Evolutionary conservation across 2,888 invertebrate species (phyloP), one percentile per base, ranked within the genome.

Genomic region (Sycophila texana): DNA sequence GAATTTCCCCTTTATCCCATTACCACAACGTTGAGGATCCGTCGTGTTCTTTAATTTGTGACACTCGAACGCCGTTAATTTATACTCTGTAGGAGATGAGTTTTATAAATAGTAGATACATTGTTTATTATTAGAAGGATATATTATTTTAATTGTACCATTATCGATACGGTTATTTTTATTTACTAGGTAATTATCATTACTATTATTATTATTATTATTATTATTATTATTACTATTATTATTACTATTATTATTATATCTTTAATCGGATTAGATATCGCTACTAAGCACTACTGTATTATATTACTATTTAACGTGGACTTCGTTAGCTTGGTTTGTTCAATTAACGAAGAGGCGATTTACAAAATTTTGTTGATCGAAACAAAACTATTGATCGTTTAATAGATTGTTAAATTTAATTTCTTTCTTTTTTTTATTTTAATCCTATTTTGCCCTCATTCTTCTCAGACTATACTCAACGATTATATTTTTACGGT

Each of bases 281-380:
- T 72, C 76, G 76, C 72, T 61, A 76, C 20, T 78, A 83, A 84
- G 83, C 83, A 83, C 83, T 39, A 84, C 82, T 86, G 86, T 86
- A 86, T 77, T 80, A 75, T 82, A 80, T 61, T 83, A 86, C 84
- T 84, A 84, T 85, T 86, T 86, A 84, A 84, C 83, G 84, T 83
- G 82, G 78, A 84, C 83, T 86, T 85, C 84, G 84, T 84, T 84
- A 84, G 83, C 83, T 86, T 85, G 85, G 84, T 86, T 86, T 86
- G 84, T 86, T 86, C 81, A 83, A 84, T 84, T 85, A 83, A 84
- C 84, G 83, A 77, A 83, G 83, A 82, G 77, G 82, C 78, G 71
- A 81, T 84, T 83, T 82, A 75, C 77, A 82, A 76, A 39, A 70
- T n/a, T 82, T 77, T 82, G 83, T 85, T 86, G 85, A 85, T 84